Conservation (phyloP, 64 coral and sea anemone species). For the Porites lutea region DNA sequence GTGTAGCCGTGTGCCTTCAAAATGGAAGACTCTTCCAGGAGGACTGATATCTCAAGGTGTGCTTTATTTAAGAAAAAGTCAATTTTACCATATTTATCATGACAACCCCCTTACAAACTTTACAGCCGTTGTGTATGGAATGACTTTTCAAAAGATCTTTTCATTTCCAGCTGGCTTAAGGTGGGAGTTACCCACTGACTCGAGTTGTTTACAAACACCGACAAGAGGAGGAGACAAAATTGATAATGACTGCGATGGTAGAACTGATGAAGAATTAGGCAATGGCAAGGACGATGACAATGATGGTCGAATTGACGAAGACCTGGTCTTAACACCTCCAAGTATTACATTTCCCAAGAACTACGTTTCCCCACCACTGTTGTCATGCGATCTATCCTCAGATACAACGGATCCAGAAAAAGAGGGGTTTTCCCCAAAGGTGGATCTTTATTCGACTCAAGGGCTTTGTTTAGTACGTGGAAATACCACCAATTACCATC, state of each 20-base stretch:
- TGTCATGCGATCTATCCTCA: not conserved
- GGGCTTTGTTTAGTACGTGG: constrained; percentile 15
- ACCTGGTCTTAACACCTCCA: not conserved
- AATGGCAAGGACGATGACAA: constrained; percentile 54
- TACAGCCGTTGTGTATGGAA: constrained; percentile 19
- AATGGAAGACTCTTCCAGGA: constrained; percentile 3
- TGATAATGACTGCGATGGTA: constrained; percentile 72
- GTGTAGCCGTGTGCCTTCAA: not conserved
- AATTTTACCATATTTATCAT: constrained; percentile 25
- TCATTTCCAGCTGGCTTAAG: constrained; percentile 38
- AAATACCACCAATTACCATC: not conserved
- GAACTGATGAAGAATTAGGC: constrained; percentile 54
- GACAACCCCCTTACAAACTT: not conserved
- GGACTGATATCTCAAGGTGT: not conserved
- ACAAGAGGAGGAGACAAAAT: constrained; percentile 22
- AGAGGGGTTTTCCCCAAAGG: not conserved
- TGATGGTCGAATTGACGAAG: constrained; percentile 47
- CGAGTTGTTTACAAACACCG: constrained; percentile 13
- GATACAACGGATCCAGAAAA: not conserved
- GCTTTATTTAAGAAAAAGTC: not conserved
- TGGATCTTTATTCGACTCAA: not conserved
- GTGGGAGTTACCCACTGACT: not conserved
- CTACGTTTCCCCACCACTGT: not conserved
- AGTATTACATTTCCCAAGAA: constrained; percentile 30
- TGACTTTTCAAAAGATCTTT: not conserved